Base-by-base conservation (phyloP, 2,797 vertebrate genomes). In the Peromyscus nudipes region DNA sequence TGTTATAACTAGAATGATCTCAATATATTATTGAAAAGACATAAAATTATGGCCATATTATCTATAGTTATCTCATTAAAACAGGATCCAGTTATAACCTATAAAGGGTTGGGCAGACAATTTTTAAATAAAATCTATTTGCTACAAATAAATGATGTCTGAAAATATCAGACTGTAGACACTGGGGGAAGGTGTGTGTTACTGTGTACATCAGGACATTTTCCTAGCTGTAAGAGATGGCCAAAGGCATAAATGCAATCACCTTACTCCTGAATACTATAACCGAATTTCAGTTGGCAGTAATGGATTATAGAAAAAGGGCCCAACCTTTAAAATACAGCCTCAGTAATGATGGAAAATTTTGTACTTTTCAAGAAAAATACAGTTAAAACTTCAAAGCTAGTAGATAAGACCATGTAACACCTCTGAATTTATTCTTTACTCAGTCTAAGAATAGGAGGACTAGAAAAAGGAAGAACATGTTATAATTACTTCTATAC, bases 51-150 rank as follows among this genome's bases (percentile, higher is more conserved):
- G 95, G 69, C 71, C n/a, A 34, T 91, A 82, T 97, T 97, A 96
- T 97, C 96, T 96, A 96, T 92, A 95, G 95, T 97, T 96, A 97
- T 97, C 94, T 96, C 92, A 97, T 97, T 97, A 97, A 96, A 95
- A 92, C 64, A 89, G 92, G 94, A 94, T 97, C 96, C 96, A 89
- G 94, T 95, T 96, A 95, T 83, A 92, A 95, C 62, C 60, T 92
- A 95, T 67, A 90, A 98, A 97, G 64, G 80, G 16, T 89, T 95
- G 81, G 80, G 80, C 52, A 97, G 96, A 96, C 79, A 55, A 81
- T 94, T 92, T 95, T 92, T 82, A 79, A 90, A 94, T 94, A 82
- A 95, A 97, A 98, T 92, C 79, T 96, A 97, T 96, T 97, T 97
- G 88, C 89, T 94, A 40, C 84, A 97, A 96, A 97, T 94, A 96